These are phyloP conservation scores for Notodonta ziczac DNA, from an alignment of 2,888 invertebrate genomes.

Conservation along the genomic window DNA sequence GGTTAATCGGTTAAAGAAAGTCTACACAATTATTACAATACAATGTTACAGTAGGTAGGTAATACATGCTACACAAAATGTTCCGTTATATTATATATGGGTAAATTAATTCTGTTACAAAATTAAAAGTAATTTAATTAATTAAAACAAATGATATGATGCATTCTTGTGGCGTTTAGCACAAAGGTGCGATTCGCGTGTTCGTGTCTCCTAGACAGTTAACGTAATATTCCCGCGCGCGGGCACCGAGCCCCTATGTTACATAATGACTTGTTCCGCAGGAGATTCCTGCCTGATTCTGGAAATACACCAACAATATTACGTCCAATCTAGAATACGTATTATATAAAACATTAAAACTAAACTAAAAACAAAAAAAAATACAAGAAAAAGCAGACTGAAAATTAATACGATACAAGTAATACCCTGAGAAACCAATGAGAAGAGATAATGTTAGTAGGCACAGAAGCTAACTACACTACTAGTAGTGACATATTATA, in stretches of 20 bases:
- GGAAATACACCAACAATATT: constrained; percentile 33
- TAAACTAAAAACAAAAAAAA: constrained; percentile 67
- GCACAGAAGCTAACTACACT: constrained; percentile 34
- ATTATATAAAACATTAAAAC: constrained; percentile 46
- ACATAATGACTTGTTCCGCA: constrained; percentile 14
- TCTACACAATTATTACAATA: constrained; percentile 42
- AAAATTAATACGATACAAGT: constrained; percentile 41
- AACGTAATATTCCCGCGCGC: constrained; percentile 43
- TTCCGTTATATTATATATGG: constrained; percentile 64
- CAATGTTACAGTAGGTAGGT: constrained; percentile 40
- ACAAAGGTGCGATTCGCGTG: constrained; percentile 66
- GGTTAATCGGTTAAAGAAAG: constrained; percentile 46
- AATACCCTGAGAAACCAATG: constrained; percentile 42
- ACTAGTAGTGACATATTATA: constrained; percentile 11
- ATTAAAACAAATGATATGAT: constrained; percentile 85
- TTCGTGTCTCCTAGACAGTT: constrained; percentile 38
- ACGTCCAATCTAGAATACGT: constrained; percentile 28
- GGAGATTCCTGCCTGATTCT: constrained; percentile 23
- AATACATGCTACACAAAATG: constrained; percentile 60
- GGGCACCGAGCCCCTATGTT: constrained; percentile 20
- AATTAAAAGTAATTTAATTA: constrained; percentile 70
- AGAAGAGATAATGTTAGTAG: constrained; percentile 37
- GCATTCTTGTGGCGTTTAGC: constrained; percentile 81
- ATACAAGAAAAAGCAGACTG: constrained; percentile 39
- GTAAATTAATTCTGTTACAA: constrained; percentile 68